These are phyloP conservation scores for Phortica okadai DNA, from an alignment of 2,888 invertebrate genomes.

Conservation along the genomic window DNA sequence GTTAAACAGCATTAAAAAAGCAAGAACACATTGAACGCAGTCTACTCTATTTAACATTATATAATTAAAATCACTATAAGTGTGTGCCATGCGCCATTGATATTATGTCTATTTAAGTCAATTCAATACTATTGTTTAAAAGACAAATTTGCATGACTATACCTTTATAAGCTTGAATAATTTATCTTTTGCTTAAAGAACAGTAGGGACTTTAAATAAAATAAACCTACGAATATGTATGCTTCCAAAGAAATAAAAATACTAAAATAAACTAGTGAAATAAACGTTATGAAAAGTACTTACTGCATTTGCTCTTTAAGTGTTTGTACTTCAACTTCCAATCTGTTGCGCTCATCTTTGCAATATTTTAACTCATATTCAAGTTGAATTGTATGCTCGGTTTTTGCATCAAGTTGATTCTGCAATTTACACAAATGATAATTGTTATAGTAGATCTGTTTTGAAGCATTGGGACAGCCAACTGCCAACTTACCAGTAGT, in stretches of 20 bases:
- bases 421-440: conserved; percentile 39
- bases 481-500: conserved; percentile 77
- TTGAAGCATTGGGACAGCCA: conserved; percentile 17
- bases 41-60: too few relatives aligned
- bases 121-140: neutral
- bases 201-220: neutral
- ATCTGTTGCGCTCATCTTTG: conserved; percentile 78
- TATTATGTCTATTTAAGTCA: neutral
- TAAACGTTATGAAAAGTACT: conserved; percentile 47
- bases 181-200: neutral
- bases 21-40: neutral
- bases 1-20: conserved; percentile 52
- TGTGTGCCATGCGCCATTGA: too few relatives aligned
- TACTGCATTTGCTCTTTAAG: conserved; percentile 79
- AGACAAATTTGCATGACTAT: too few relatives aligned
- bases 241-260: conserved; percentile 11
- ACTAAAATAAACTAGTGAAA: neutral
- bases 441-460: too few relatives aligned
- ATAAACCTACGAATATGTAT: neutral
- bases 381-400: conserved; percentile 81
- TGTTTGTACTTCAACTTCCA: conserved; percentile 79
- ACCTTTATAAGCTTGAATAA: too few relatives aligned
- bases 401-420: conserved; percentile 84
- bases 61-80: too few relatives aligned
- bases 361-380: conserved; percentile 82